Conservation (phyloP, 2,113 vertebrate genomes). For the Hyaena hyaena region DNA sequence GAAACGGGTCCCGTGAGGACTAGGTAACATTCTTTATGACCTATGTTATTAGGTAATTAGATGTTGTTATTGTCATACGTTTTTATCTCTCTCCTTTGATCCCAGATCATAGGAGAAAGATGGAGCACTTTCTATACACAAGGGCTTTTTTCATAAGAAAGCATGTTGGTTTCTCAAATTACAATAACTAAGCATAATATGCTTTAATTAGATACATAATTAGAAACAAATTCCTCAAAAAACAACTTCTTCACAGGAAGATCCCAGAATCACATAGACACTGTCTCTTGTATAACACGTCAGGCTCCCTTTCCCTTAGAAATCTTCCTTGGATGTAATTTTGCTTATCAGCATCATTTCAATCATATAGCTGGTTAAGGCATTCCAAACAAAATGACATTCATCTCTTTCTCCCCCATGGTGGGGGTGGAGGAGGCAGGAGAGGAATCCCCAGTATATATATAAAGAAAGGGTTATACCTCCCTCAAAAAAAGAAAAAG, state of each 20-base stretch:
- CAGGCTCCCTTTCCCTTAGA: constrained; percentile 24
- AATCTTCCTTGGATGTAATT: neutral
- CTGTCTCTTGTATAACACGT: neutral
- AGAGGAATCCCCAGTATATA: neutral
- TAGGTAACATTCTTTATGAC: neutral
- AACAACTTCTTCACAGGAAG: neutral
- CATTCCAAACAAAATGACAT: neutral
- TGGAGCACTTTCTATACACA: neutral
- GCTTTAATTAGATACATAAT: constrained; percentile 3
- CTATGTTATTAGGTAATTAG: constrained; percentile 11
- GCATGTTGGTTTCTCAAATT: constrained; percentile 37
- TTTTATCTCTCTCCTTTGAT: constrained; percentile 32
- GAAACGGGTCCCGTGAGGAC: neutral
- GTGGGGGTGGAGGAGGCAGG: neutral
- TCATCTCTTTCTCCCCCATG: neutral
- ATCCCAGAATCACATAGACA: constrained; percentile 14
- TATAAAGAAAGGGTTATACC: neutral
- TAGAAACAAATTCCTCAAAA: constrained; percentile 16
- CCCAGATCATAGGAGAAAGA: neutral
- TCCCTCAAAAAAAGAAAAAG: neutral
- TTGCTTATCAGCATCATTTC: neutral
- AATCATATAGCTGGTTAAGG: neutral
- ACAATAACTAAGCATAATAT: neutral
- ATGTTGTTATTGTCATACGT: neutral
- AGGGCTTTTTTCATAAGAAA: constrained; percentile 16